Evolutionary conservation across 2,888 invertebrate species (phyloP).

Genomic region (Coelopa pilipes): DNA sequence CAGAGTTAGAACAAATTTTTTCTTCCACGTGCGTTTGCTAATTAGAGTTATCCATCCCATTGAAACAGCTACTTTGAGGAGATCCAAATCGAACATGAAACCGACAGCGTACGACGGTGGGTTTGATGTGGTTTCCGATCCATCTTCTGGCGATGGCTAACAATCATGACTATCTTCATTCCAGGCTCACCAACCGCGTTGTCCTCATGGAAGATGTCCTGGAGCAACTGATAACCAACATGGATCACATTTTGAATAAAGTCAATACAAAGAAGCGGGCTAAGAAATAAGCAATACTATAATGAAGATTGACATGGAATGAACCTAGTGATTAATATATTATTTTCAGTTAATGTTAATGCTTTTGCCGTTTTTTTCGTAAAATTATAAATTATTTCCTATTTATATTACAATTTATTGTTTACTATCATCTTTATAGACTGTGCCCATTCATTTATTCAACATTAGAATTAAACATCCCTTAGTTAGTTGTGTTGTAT

Average conservation of each 20-base stretch:
- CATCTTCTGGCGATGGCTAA: neutral
- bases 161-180: neutral
- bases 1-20: slow-evolving; percentile 36
- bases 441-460: too few relatives aligned
- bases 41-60: too few relatives aligned
- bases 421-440: too few relatives aligned
- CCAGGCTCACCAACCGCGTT: slow-evolving; percentile 54
- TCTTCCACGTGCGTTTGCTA: neutral
- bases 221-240: slow-evolving; percentile 55
- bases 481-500: slow-evolving; percentile 35
- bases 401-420: too few relatives aligned
- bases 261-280: slow-evolving; percentile 45
- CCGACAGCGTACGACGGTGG: slow-evolving; percentile 35
- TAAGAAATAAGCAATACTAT: neutral
- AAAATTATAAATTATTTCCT: too few relatives aligned
- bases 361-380: too few relatives aligned
- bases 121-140: neutral
- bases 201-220: slow-evolving; percentile 53
- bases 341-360: too few relatives aligned
- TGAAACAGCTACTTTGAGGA: slow-evolving; percentile 41
- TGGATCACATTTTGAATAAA: slow-evolving; percentile 54
- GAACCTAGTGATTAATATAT: neutral
- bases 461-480: too few relatives aligned
- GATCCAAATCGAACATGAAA: neutral
- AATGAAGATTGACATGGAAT: too few relatives aligned